Evolutionary conservation across 1,140 invertebrate species (phyloP).

Genomic region (Andricus grossulariae): DNA sequence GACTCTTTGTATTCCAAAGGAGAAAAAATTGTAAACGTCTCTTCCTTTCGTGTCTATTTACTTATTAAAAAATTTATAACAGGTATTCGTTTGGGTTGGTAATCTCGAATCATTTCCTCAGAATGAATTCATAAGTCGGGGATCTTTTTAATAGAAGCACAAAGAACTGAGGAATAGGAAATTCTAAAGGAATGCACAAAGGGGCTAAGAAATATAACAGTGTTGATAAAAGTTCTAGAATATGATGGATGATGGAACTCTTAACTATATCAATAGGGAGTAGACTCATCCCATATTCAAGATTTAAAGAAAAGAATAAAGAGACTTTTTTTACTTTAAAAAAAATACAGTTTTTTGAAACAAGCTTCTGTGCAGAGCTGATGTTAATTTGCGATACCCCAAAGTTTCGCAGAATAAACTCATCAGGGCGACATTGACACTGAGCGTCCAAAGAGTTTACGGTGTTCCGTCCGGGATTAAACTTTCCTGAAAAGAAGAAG

Average conservation of each 20-base stretch:
- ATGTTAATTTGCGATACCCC: slow-evolving; percentile 23
- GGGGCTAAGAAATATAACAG: not conserved
- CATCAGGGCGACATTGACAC: slow-evolving; percentile 36
- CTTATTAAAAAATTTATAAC: slow-evolving; percentile 19
- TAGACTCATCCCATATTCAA: not conserved
- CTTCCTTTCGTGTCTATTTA: slow-evolving; percentile 21
- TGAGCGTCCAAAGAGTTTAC: slow-evolving; percentile 7
- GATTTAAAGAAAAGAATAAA: not conserved
- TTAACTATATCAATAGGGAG: not conserved
- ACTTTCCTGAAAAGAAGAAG: slow-evolving; percentile 32
- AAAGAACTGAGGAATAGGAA: not conserved
- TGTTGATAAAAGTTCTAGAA: not conserved
- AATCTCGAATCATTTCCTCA: not conserved
- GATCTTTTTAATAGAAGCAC: slow-evolving; percentile 1
- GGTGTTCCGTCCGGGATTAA: slow-evolving; percentile 10
- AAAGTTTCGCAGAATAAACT: not conserved
- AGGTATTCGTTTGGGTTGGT: not conserved
- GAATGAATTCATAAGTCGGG: not conserved
- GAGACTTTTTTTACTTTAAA: not conserved
- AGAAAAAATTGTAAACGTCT: slow-evolving; percentile 12
- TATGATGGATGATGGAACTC: not conserved
- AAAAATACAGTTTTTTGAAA: slow-evolving; percentile 4
- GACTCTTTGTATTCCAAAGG: slow-evolving; percentile 4
- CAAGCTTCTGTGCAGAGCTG: slow-evolving; percentile 9
- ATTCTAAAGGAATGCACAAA: not conserved